phyloP scores from a whole-genome alignment of 1,140 invertebrate genomes.

The Drosophila sturtevanti region DNA sequence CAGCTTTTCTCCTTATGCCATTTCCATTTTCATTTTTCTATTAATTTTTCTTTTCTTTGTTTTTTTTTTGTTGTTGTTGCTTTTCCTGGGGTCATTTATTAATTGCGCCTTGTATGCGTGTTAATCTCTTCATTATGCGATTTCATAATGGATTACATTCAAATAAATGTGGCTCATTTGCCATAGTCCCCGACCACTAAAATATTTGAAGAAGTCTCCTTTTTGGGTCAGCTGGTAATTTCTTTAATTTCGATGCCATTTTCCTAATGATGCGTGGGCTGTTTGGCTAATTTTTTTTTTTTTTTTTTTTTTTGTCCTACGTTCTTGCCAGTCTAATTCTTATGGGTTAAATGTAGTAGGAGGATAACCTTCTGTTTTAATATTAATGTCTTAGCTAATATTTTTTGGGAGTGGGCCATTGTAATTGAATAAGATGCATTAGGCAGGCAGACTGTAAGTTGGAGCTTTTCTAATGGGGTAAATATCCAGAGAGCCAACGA shows the following conservation, averaged over 20 bases:
- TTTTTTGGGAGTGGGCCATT: slow-evolving; percentile 36
- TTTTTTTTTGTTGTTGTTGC: neutral
- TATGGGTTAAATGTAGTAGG: neutral
- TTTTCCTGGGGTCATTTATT: slow-evolving; percentile 74
- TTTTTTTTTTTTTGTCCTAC: neutral
- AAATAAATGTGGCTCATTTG: slow-evolving; percentile 77
- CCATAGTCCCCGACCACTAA: slow-evolving; percentile 20
- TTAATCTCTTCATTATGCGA: slow-evolving; percentile 80
- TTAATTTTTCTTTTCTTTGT: slow-evolving; percentile 8
- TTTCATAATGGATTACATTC: slow-evolving; percentile 81
- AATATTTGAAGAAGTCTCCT: neutral
- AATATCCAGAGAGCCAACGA: no score
- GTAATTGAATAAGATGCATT: slow-evolving; percentile 74
- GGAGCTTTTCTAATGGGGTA: neutral
- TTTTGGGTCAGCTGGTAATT: slow-evolving; percentile 54
- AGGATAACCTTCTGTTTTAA: slow-evolving; percentile 36
- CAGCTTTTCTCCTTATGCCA: slow-evolving; percentile 5
- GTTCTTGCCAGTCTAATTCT: neutral
- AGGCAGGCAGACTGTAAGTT: slow-evolving; percentile 27
- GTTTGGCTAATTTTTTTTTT: slow-evolving; percentile 22
- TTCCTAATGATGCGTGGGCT: slow-evolving; percentile 65
- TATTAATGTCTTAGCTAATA: slow-evolving; percentile 70
- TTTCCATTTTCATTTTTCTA: neutral
- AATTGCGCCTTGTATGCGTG: slow-evolving; percentile 70
- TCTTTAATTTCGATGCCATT: slow-evolving; percentile 75